Evolutionary conservation across 2,113 vertebrate genomes (phyloP).

Genomic region (Pangasianodon hypophthalmus): DNA sequence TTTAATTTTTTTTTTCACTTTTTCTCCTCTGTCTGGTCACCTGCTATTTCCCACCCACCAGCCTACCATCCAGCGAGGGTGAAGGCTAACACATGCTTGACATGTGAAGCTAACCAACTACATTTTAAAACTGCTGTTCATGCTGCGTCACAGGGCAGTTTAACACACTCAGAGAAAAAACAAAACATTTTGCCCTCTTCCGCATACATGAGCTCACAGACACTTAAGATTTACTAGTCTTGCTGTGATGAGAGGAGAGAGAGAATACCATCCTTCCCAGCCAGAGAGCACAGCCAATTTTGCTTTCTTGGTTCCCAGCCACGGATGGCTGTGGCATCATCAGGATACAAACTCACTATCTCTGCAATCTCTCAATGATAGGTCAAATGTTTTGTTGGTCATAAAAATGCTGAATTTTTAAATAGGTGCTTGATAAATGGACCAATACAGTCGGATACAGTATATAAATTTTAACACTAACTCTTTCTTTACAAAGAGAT

Average conservation of each 20-base stretch:
- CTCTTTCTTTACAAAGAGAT: background rate
- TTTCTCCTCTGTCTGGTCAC: background rate
- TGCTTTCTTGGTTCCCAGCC: background rate
- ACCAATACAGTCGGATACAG: background rate
- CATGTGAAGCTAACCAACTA: background rate
- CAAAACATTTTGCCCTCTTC: background rate
- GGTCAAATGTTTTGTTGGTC: background rate
- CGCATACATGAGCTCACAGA: background rate
- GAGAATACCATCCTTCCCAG: background rate
- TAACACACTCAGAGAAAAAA: background rate
- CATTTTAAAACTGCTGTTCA: background rate
- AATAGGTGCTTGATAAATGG: background rate
- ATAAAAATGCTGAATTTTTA: background rate
- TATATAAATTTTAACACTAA: background rate
- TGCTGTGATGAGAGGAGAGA: background rate
- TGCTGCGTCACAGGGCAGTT: background rate
- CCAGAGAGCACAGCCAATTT: background rate
- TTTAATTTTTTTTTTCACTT: background rate
- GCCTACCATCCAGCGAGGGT: background rate
- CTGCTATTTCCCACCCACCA: background rate
- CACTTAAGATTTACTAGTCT: background rate
- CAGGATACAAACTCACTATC: background rate
- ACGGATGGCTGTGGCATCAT: background rate
- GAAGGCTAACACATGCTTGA: background rate
- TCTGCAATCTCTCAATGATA: background rate